Evolutionary conservation across 64 coral and sea anemone species (phyloP), one percentile per base, ranked within the genome.

Genomic region (Dendrophyllia cribrosa): DNA sequence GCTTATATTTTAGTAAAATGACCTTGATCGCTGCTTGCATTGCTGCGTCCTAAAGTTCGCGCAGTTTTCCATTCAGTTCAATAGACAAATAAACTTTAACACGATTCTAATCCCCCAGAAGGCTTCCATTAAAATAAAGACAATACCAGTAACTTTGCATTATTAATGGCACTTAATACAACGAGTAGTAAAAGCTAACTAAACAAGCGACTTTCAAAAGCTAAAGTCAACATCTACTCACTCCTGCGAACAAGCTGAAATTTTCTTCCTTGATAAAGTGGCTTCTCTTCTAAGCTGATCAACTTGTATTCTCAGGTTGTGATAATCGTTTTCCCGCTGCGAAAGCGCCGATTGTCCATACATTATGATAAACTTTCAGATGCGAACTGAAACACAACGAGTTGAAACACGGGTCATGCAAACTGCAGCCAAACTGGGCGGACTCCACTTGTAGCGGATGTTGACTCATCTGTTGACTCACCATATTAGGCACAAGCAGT

Each of bases 291-390:
- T 84, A 7, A 84, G 61, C 45, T 84, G 80, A 9, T 84, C 80
- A 11, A 84, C 44, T 67, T 84, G 80, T 68, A 64, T 84, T 68
- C 80, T 84, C 4, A 84, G 62, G 62, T 84, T 84, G 7, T 66
- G 80, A 44, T 47, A 84, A 12, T 84, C 80, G 26, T 84, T 66
- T 84, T 84, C 80, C n/a, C 80, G 80, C 19, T 84, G 80, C 50
- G 80, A 84, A n/a, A 84, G 19, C 45, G 80, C 43, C 60, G 80
- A 67, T n/a, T 84, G 80, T 10, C 80, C 80, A 47, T 84, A 84
- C 80, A 84, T 84, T 49, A 50, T 26, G 34, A 34, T 82, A 0
- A 20, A 11, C 14, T 20, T 51, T 75, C 0, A 17, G 34, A 34
- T 34, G 34, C 34, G 34, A 34, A 34, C 34, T 1, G 34, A 34